Base-by-base conservation (phyloP, 2,797 vertebrate species). In the Micromesistius poutassou region DNA sequence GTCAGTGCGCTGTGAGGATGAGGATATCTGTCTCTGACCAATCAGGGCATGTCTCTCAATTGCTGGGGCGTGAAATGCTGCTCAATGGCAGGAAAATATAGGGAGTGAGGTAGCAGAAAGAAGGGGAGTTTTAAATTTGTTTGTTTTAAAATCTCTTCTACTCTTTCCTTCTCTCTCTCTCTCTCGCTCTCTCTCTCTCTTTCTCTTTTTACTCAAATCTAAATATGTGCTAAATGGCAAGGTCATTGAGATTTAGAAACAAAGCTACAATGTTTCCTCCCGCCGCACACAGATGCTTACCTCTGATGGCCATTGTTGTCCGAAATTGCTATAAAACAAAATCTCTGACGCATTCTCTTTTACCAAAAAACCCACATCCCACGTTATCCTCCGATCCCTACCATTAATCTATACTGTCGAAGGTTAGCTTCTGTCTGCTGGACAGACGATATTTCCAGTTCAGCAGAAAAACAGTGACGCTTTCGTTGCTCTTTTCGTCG, bases 371-470 rank as follows among this genome's bases (percentile, higher is more conserved):
- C 62, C 9, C 55, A 1, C 55, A 5, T 3, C 46, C 19, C 6
- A 55, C n/a, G 7, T 10, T 28, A 66, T 28, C n/a, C 62, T 28
- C 62, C 55, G 6, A 50, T n/a, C 55, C 55, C 55, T n/a, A n/a
- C 55, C 14, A n/a, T 62, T 7, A 62, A 62, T 62, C 55, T 62
- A n/a, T 9, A 8, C 22, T 22, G 22, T 62, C 22, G 55, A 62
- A 62, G 55, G 55, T 62, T 62, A 62, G 55, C 55, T 55, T 62
- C 55, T 62, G 55, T 25, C 55, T n/a, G 55, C 55, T 16, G 55
- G 55, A 62, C 55, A 62, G 55, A n/a, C 55, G 2, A 62, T 62
- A 62, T 16, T 62, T 62, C 55, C 5, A 0, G 46, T 50, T 42
- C 40, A 42, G 40, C 46, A 12, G 46, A 22, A 50, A 50, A 50